Conservation (phyloP, 2,113 vertebrate genomes). For the Willisornis vidua region DNA sequence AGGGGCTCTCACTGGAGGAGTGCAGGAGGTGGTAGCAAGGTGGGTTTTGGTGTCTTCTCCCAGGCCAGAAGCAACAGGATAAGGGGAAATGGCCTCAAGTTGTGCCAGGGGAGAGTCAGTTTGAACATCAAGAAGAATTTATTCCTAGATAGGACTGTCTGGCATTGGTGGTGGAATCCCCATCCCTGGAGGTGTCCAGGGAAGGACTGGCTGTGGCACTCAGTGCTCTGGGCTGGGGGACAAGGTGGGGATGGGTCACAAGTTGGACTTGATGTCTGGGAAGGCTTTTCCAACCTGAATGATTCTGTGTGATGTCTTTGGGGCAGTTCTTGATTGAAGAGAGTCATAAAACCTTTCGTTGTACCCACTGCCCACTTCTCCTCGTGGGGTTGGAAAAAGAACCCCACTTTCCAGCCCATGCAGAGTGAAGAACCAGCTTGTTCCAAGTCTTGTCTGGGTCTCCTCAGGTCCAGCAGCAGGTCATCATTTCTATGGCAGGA, state of each 20-base stretch:
- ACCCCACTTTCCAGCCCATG: rapidly evolving
- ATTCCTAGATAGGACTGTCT: not conserved
- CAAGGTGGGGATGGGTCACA: not conserved
- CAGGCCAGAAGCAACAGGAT: not conserved
- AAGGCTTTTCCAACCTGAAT: not conserved
- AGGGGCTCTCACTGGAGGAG: no score
- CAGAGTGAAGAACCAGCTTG: not conserved
- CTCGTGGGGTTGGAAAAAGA: not conserved
- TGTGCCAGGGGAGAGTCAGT: not conserved
- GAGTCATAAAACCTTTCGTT: not conserved
- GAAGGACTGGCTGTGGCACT: not conserved
- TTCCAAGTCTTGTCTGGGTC: not conserved
- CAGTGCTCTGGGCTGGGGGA: not conserved
- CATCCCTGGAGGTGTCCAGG: not conserved
- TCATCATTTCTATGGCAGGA: not conserved
- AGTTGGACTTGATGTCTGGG: not conserved
- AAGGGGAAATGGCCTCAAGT: not conserved
- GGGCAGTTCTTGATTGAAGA: not conserved
- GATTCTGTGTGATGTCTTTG: not conserved
- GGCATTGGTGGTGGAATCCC: not conserved
- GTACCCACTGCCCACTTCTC: not conserved
- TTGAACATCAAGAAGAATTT: not conserved
- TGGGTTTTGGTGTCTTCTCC: not conserved
- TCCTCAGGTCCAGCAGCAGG: no score
- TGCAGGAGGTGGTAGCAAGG: not conserved